Conservation (phyloP, 2,888 invertebrate species). For the Xanthorhoe spadicearia region DNA sequence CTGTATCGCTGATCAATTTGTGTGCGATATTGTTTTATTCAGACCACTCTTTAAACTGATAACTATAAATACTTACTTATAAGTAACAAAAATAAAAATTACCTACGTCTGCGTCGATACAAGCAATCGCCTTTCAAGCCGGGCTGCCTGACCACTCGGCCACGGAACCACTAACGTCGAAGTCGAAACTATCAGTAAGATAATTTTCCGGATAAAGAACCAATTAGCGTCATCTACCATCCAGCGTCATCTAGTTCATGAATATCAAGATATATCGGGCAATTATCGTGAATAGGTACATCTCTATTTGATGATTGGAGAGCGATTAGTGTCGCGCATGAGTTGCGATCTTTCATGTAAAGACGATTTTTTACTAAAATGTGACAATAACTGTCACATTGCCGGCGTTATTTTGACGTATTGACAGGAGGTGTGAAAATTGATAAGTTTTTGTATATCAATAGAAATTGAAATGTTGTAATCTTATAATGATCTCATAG, state of each 20-base stretch:
- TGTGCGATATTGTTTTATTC: constrained; percentile 1
- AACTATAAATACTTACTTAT: too few species aligned
- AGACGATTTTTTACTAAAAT: background rate
- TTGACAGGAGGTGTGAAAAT: constrained; percentile 4
- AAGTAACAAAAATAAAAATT: too few species aligned
- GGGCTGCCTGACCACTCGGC: too few species aligned
- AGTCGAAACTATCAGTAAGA: too few species aligned
- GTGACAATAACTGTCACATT: background rate
- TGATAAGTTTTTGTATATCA: background rate
- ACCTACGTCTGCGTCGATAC: too few species aligned
- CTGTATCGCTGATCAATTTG: constrained; percentile 8
- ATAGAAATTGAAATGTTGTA: background rate
- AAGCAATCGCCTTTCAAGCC: too few species aligned
- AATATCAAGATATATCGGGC: background rate
- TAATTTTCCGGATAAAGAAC: too few species aligned
- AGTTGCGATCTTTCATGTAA: background rate
- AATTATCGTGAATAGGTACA: background rate
- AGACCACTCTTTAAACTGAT: background rate
- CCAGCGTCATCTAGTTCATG: too few species aligned
- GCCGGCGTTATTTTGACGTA: background rate
- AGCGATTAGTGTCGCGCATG: constrained; percentile 1
- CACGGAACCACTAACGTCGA: too few species aligned
- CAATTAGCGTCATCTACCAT: too few species aligned
- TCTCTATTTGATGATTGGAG: background rate
- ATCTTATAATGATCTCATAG: background rate